Conservation (phyloP, 2,113 vertebrate genomes). For the Pygathrix nemaeus region DNA sequence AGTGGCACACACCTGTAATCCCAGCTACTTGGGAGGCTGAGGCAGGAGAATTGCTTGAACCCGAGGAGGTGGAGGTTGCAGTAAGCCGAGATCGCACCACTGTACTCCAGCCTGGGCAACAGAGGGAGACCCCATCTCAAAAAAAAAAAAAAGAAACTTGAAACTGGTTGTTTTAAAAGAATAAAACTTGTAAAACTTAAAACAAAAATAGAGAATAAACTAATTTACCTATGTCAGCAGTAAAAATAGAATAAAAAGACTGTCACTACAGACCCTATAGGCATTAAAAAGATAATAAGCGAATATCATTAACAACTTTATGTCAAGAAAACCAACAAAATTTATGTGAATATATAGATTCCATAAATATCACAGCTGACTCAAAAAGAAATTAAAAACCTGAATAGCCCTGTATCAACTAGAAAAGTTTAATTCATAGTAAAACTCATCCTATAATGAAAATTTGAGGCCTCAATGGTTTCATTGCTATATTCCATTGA, state of each 20-base stretch:
- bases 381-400: background rate
- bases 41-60: too few relatives aligned
- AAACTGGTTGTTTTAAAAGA: background rate
- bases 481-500: background rate
- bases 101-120: too few relatives aligned
- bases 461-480: background rate
- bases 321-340: background rate
- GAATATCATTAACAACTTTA: background rate
- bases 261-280: background rate
- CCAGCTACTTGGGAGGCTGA: too few relatives aligned
- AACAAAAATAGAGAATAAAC: background rate
- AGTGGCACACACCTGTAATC: too few relatives aligned
- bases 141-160: background rate
- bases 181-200: background rate
- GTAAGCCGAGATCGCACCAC: too few relatives aligned
- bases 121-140: too few relatives aligned
- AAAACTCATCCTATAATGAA: background rate
- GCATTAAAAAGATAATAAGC: background rate
- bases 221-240: background rate
- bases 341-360: background rate
- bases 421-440: background rate
- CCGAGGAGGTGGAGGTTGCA: too few relatives aligned
- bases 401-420: background rate
- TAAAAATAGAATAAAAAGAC: background rate
- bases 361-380: background rate